Conservation (phyloP, 2,888 invertebrate genomes). For the Plutella xylostella region DNA sequence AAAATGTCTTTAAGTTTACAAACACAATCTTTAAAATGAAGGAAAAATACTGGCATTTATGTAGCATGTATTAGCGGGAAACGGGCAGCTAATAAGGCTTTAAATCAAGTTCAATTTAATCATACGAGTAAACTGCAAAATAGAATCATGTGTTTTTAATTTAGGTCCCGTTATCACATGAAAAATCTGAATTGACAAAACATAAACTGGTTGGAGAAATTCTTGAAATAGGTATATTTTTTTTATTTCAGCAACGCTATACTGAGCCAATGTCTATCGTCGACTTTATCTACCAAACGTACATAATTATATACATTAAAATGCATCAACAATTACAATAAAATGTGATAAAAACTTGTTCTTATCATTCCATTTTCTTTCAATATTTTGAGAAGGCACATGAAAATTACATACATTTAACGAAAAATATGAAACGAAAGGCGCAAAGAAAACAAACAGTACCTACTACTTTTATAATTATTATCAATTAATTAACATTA, state of each 20-base stretch:
- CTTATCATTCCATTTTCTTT: conserved; percentile 42
- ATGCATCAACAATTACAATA: conserved; percentile 42
- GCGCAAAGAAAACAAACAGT: neutral
- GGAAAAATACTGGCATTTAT: neutral
- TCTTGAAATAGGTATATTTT: no score
- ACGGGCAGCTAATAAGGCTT: neutral
- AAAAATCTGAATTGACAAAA: no score
- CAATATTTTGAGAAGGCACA: conserved; percentile 66
- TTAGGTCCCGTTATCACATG: no score
- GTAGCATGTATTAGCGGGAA: neutral
- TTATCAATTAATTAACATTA: neutral
- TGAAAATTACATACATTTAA: conserved; percentile 63
- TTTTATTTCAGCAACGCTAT: neutral
- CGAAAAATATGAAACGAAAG: conserved; percentile 23
- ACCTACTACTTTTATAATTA: neutral
- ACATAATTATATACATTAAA: no score
- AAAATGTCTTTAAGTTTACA: conserved; percentile 56
- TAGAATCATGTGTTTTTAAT: no score
- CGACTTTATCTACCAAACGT: neutral
- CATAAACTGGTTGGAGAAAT: no score
- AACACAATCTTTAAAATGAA: conserved; percentile 3
- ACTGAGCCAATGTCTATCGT: neutral
- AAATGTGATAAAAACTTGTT: conserved; percentile 48
- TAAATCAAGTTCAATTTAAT: neutral
- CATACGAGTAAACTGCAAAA: neutral